These are phyloP conservation scores for Tridacna gigas DNA, from an alignment of 2,888 invertebrate species.

Conservation along the genomic window DNA sequence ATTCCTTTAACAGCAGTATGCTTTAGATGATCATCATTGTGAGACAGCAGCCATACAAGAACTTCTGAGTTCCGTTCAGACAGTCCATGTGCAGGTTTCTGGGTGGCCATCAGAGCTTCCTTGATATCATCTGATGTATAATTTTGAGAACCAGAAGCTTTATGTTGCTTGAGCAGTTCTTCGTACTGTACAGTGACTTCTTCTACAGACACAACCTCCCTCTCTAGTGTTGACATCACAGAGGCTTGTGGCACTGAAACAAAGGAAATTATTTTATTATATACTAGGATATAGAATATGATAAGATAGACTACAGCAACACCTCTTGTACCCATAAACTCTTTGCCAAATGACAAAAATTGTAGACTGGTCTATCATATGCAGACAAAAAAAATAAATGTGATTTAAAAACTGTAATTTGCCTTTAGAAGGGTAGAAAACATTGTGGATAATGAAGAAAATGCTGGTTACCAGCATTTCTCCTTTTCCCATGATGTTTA, in stretches of 20 bases:
- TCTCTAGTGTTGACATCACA: slow-evolving; percentile 17
- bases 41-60: slow-evolving; percentile 84
- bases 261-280: background rate
- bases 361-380: no score
- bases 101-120: slow-evolving; percentile 70
- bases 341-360: no score
- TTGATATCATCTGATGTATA: slow-evolving; percentile 68
- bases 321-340: no score
- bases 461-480: no score
- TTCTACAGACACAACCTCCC: slow-evolving; percentile 43
- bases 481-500: no score
- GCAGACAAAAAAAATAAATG: no score
- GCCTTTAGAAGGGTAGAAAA: no score
- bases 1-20: slow-evolving; percentile 86
- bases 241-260: slow-evolving; percentile 15
- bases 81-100: slow-evolving; percentile 68
- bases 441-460: no score
- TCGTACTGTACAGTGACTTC: slow-evolving; percentile 54
- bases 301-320: no score
- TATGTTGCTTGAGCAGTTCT: slow-evolving; percentile 57
- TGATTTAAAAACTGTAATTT: no score
- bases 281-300: no score
- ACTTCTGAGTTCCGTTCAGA: slow-evolving; percentile 68
- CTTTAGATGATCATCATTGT: slow-evolving; percentile 85
- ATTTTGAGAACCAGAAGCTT: slow-evolving; percentile 36